phyloP scores from a whole-genome alignment of 2,888 invertebrate genomes.

The Halictus ligatus region DNA sequence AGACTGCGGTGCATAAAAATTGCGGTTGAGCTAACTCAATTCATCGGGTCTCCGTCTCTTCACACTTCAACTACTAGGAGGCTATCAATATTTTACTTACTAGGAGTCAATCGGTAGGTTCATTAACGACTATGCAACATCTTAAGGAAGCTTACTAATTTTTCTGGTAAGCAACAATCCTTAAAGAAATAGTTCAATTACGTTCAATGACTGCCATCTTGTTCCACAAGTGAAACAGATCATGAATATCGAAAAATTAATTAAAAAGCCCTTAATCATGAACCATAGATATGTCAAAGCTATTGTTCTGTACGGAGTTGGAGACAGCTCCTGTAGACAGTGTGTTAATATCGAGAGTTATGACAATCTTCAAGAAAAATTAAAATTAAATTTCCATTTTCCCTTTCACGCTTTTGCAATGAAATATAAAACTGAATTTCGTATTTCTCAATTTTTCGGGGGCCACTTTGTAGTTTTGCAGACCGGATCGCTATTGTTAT shows the following conservation, averaged over 20 bases:
- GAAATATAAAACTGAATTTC: not conserved
- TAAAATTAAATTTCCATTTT: not conserved
- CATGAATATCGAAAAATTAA: not conserved
- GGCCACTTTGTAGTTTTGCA: no score
- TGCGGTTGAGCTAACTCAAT: not conserved
- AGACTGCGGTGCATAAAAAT: conserved; percentile 1
- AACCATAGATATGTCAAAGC: not conserved
- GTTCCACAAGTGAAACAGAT: not conserved
- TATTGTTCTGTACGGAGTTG: not conserved
- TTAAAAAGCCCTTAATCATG: not conserved
- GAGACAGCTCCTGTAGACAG: not conserved
- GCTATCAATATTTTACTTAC: not conserved
- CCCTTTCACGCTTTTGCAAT: not conserved
- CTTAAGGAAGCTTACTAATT: not conserved
- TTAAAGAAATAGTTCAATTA: not conserved
- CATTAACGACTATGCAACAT: not conserved
- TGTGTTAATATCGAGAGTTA: not conserved
- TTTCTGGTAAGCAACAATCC: not conserved
- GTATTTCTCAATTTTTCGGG: not conserved
- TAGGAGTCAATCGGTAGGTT: not conserved
- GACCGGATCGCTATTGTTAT: not conserved
- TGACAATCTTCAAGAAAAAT: not conserved
- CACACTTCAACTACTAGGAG: not conserved
- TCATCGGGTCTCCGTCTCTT: not conserved
- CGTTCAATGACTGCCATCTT: not conserved